A percentile compares a stretch with the other conserved stretches of the same genome.
These are phyloP conservation scores for Blastobasis lacticolella DNA, from an alignment of 2,888 invertebrate genomes.

Conservation along the genomic window DNA sequence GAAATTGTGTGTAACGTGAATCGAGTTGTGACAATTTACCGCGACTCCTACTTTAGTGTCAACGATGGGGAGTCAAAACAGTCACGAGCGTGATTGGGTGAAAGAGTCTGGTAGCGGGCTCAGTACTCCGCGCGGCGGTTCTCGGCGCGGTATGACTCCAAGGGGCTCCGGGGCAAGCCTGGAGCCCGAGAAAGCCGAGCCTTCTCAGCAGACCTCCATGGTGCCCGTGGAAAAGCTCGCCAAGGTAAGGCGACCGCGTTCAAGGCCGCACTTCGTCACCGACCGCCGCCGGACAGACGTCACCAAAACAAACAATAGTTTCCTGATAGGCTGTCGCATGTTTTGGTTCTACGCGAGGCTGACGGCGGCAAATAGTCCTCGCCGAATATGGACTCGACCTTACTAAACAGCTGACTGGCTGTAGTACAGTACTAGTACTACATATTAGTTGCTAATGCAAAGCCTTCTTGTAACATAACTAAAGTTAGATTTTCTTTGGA, in stretches of 20 bases:
- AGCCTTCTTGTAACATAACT: too few relatives aligned
- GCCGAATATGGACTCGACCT: not conserved
- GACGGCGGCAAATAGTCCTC: too few relatives aligned
- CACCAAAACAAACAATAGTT: slow-evolving; percentile 8
- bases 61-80: slow-evolving; percentile 56
- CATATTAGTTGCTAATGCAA: too few relatives aligned
- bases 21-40: too few relatives aligned
- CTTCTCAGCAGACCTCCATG: slow-evolving; percentile 60
- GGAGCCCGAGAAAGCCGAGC: slow-evolving; percentile 59
- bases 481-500: too few relatives aligned
- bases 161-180: slow-evolving; percentile 79
- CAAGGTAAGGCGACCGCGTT: slow-evolving; percentile 67
- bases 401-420: too few relatives aligned
- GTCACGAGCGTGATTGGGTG: slow-evolving; percentile 39
- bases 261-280: not conserved
- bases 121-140: slow-evolving; percentile 54
- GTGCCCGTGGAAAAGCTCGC: slow-evolving; percentile 84
- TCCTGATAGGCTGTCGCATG: slow-evolving; percentile 1
- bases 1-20: too few relatives aligned
- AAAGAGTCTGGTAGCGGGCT: slow-evolving; percentile 44
- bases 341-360: slow-evolving; percentile 5
- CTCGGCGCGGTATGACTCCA: slow-evolving; percentile 63
- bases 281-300: not conserved
- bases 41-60: not conserved
- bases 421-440: too few relatives aligned